Percentiles rank a stretch among this genome's conserved stretches.
Conservation (phyloP, 2,888 invertebrate genomes). For the Chironomus riparius region DNA sequence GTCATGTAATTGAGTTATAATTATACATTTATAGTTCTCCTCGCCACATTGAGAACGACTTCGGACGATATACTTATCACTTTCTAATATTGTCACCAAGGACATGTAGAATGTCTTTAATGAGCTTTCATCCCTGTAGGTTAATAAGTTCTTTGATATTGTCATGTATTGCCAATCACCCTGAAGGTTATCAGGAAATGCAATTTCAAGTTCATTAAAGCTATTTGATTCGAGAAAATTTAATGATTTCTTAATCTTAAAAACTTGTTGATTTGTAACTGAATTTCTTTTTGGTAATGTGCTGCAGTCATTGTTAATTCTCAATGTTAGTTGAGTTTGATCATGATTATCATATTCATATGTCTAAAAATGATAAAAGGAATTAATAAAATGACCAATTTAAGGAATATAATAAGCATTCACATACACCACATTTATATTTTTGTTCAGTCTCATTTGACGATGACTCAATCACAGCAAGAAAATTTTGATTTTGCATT, state of each 20-base stretch:
- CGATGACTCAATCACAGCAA: conserved; percentile 47
- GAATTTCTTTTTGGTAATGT: conserved; percentile 32
- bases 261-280: conserved; percentile 5
- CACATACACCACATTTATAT: conserved; percentile 52
- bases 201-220: not conserved
- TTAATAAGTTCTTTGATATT: not conserved
- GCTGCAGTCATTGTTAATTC: conserved; percentile 16
- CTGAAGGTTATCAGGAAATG: conserved; percentile 1
- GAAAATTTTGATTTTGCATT: conserved; percentile 47
- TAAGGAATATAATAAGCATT: conserved; percentile 6
- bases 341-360: conserved; percentile 35
- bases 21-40: conserved; percentile 30
- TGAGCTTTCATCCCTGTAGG: conserved; percentile 3
- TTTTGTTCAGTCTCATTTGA: conserved; percentile 38
- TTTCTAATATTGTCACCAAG: conserved; percentile 30
- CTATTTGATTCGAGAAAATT: not conserved
- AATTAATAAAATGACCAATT: not conserved
- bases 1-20: conserved; percentile 29
- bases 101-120: conserved; percentile 18
- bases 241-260: not conserved
- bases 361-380: conserved; percentile 37
- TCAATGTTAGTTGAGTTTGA: conserved; percentile 3
- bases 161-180: conserved; percentile 20
- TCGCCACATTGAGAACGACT: conserved; percentile 44
- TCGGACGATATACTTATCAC: conserved; percentile 45